phyloP scores from a whole-genome alignment of 2,113 vertebrate species.

The Paracanthobrama guichenoti region DNA sequence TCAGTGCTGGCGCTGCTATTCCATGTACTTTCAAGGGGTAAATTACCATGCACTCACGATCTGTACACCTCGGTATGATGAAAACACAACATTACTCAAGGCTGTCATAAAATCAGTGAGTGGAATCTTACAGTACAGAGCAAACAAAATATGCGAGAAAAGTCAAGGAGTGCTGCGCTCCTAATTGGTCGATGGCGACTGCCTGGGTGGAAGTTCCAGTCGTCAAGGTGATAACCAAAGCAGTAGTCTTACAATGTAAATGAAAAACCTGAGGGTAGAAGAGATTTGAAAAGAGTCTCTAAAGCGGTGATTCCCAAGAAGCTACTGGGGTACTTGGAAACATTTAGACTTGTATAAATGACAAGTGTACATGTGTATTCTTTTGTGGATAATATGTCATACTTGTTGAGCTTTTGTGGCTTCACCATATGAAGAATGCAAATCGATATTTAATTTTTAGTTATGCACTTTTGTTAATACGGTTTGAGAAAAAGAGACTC shows the following conservation, averaged over 20 bases:
- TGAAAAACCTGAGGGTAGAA: constrained; percentile 1
- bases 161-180: background rate
- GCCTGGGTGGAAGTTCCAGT: constrained; percentile 16
- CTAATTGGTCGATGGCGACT: constrained; percentile 53
- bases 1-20: constrained; percentile 35
- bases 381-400: background rate
- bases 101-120: constrained; percentile 50
- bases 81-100: constrained; percentile 42
- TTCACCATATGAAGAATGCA: background rate
- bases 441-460: background rate
- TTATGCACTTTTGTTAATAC: too few species aligned
- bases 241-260: background rate
- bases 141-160: constrained; percentile 40
- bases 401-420: background rate
- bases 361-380: background rate
- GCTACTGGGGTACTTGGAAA: background rate
- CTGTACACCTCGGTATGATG: constrained; percentile 21
- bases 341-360: background rate
- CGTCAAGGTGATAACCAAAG: background rate
- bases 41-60: constrained; percentile 37
- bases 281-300: background rate
- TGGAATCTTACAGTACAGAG: constrained; percentile 18
- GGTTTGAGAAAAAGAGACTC: too few species aligned
- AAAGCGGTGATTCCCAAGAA: background rate
- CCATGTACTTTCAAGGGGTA: constrained; percentile 34